Base-by-base conservation (phyloP, 2,797 vertebrate species). In the Paedocypris micromegethes region DNA sequence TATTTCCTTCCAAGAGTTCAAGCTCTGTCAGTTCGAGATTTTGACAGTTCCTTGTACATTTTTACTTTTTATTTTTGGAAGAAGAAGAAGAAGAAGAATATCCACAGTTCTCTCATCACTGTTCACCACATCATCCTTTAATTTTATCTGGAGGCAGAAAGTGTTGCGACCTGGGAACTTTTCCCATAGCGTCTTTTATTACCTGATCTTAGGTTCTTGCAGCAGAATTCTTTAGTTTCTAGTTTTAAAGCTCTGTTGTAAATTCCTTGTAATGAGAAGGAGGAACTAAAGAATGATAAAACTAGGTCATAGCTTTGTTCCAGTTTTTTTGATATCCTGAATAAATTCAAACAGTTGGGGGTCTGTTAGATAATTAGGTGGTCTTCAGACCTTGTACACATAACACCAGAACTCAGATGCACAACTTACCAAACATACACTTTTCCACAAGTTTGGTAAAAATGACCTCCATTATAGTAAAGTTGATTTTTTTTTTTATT, bases 201-300 rank as follows among this genome's bases (percentile, higher is more conserved):
- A 64, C 56, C 56, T 56, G 67, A 51, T 70, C 62, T 70, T 37
- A 70, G 46, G 51, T 48, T 70, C 50, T 61, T 66, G 46, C n/a
- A 46, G 64, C 46, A 61, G 57, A 65, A 51, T 56, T 69, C 9
- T 23, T 23, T 23, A 23, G 23, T 23, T 23, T 23, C 23, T 23
- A 23, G 23, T 23, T 23, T 23, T 23, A 23, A 1, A 64, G 42
- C 41, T 5, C 46, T 58, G 9, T 60, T 64, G 47, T 66, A 74
- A 74, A 61, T 61, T 61, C n/a, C 59, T 23, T n/a, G 54, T 69
- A 61, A 76, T 66, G 53, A 56, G 58, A 69, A 7, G 43, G 44
- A 51, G 64, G 56, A 59, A 60, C 64, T 68, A 50, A 68, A n/a
- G 4, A 59, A 54, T 52, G 3, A 60, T 57, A 38, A 46, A 55